Conservation (phyloP, 2,113 vertebrate genomes). For the Amblyornis subalaris region DNA sequence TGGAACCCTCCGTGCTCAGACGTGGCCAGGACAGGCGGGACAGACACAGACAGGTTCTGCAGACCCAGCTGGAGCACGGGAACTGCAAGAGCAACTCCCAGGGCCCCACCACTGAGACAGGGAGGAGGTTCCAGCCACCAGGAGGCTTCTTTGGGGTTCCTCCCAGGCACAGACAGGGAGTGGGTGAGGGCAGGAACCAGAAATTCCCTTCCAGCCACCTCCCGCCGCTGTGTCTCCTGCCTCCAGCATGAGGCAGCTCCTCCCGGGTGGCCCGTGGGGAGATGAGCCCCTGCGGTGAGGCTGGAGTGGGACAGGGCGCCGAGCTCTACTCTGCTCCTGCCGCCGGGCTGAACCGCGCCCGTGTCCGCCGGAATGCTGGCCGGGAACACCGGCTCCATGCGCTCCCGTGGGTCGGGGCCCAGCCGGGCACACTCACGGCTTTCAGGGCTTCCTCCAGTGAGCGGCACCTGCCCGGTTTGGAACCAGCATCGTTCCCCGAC, state of each 20-base stretch:
- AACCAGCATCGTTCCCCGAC: background rate
- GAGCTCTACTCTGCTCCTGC: rapidly evolving
- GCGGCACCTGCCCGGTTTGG: constrained; percentile 57
- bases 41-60: background rate
- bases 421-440: constrained; percentile 74
- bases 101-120: rapidly evolving
- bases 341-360: rapidly evolving
- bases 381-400: rapidly evolving
- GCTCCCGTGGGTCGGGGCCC: rapidly evolving
- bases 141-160: rapidly evolving
- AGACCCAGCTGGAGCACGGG: background rate
- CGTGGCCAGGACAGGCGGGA: rapidly evolving
- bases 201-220: background rate
- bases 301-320: rapidly evolving
- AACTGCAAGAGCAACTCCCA: rapidly evolving
- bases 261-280: rapidly evolving
- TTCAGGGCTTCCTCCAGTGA: constrained; percentile 87
- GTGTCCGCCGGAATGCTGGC: rapidly evolving
- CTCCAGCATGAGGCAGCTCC: rapidly evolving
- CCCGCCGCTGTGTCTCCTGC: rapidly evolving
- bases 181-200: background rate
- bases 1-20: background rate
- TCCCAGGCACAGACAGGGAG: background rate
- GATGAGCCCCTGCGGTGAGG: rapidly evolving
- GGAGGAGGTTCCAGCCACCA: background rate